Percentiles rank a stretch among this genome's conserved stretches.
Evolutionary conservation across 2,113 vertebrate genomes (phyloP).

Genomic region (Phylloscopus trochilus): DNA sequence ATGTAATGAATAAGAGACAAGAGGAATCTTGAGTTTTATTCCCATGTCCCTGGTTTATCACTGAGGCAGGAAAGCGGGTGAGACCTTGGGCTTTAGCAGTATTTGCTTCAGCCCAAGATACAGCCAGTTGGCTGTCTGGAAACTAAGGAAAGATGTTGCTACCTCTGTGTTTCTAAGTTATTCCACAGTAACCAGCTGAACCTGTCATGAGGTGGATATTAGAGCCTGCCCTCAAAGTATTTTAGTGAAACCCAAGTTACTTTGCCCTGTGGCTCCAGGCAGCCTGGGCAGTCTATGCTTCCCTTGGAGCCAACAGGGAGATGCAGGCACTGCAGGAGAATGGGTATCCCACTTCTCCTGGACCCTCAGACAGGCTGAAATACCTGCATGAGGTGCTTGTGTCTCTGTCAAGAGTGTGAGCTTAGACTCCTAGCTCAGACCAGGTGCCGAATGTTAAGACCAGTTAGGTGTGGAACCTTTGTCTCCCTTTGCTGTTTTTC

Average conservation of each 20-base stretch:
- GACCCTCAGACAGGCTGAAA: neutral
- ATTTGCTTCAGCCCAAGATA: neutral
- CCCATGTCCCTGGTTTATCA: neutral
- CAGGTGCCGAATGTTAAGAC: neutral
- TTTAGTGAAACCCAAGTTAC: neutral
- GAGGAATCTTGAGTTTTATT: neutral
- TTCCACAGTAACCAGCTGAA: neutral
- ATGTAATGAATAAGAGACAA: neutral
- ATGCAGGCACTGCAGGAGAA: neutral
- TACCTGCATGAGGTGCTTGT: neutral
- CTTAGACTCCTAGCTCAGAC: neutral
- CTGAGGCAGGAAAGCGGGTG: neutral
- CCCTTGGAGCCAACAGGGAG: neutral
- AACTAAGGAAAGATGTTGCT: neutral
- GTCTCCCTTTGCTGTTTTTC: neutral
- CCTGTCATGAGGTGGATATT: neutral
- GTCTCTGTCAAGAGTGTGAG: neutral
- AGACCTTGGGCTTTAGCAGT: neutral
- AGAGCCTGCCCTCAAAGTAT: neutral
- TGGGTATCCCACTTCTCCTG: neutral
- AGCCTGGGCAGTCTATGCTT: neutral
- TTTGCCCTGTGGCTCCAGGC: neutral
- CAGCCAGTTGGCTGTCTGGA: neutral
- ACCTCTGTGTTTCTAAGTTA: neutral
- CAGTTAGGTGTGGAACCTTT: neutral